A percentile compares a stretch with the other conserved stretches of the same genome.
These are phyloP conservation scores for Antigone vipio DNA, from an alignment of 2,113 vertebrate species.

Conservation along the genomic window DNA sequence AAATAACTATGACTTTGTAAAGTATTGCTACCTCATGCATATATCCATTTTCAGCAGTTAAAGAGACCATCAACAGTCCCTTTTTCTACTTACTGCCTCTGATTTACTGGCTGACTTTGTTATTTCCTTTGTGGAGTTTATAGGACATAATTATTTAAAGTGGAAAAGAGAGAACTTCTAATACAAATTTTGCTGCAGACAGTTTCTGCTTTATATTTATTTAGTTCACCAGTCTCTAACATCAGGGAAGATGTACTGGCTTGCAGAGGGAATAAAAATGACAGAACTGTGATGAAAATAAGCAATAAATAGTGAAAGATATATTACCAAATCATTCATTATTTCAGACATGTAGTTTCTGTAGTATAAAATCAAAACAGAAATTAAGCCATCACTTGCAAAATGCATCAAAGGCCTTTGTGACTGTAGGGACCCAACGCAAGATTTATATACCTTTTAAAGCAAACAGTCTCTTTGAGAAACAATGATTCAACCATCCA, in stretches of 20 bases:
- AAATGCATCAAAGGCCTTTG: slow-evolving; percentile 26
- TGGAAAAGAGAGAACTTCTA: slow-evolving; percentile 1
- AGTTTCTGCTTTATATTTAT: slow-evolving; percentile 18
- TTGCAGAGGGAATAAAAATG: slow-evolving; percentile 41
- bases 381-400: slow-evolving; percentile 24
- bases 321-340: slow-evolving; percentile 13
- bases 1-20: slow-evolving; percentile 7
- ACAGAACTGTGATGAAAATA: slow-evolving; percentile 37
- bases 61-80: slow-evolving; percentile 12
- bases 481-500: background rate
- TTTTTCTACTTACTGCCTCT: slow-evolving; percentile 8
- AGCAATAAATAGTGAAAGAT: slow-evolving; percentile 24
- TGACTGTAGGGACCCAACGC: background rate
- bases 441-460: slow-evolving; percentile 28
- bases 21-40: background rate
- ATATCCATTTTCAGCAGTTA: background rate
- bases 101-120: slow-evolving; percentile 53
- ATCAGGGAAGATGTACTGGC: slow-evolving; percentile 8
- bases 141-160: slow-evolving; percentile 30
- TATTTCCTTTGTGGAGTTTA: slow-evolving; percentile 28
- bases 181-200: slow-evolving; percentile 22
- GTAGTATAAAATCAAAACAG: slow-evolving; percentile 45
- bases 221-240: slow-evolving; percentile 7
- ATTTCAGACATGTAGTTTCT: slow-evolving; percentile 29
- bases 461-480: slow-evolving; percentile 2